Base-by-base conservation (phyloP, 92 coral and sea anemone genomes). In the Porites lobata region DNA sequence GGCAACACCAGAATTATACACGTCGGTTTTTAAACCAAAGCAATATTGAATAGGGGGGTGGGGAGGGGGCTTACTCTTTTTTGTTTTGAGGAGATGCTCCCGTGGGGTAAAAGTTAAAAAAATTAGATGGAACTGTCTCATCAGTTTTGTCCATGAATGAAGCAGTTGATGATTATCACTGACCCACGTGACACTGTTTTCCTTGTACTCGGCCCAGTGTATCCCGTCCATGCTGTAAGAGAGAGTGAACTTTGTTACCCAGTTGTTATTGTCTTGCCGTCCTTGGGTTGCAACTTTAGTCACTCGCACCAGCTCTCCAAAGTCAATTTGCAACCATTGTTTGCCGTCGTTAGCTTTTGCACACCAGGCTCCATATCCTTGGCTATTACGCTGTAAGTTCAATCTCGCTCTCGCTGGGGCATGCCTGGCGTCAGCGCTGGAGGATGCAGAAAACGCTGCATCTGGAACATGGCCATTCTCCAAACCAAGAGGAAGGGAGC, bases 401-500 rank as follows among this genome's bases (percentile, higher is more conserved):
- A 76, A 57, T 19, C 89, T 75, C 56, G 82, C 81, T 51, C 78
- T 59, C 1, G 77, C 66, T 19, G 89, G 71, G 13, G 22, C 52
- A 68, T 64, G 13, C 9, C 64, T 54, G 19, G 17, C 22, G 4
- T 13, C 14, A 1, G 18, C 7, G 18, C 9, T 9, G 13, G 82
- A 79, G 59, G 93, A 90, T 13, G 93, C 93, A 54, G 82, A 76
- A 52, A 90, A 77, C 12, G 89, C 85, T 10, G 75, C 69, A 47
- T 90, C 92, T 69, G 92, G 80, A 50, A 90, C 86, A 47, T 75
- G 86, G 43, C 82, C 77, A 65, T 90, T 82, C 59, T 90, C 93
- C 86, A 85, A 52, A 9, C 93, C 93, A 22, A 90, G 82, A 29
- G 93, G 90, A 51, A 88, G 78, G 19, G 91, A 63, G 21, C 87